Conservation (phyloP, 1,140 invertebrate genomes). For the Calliopsis andreniformis region DNA sequence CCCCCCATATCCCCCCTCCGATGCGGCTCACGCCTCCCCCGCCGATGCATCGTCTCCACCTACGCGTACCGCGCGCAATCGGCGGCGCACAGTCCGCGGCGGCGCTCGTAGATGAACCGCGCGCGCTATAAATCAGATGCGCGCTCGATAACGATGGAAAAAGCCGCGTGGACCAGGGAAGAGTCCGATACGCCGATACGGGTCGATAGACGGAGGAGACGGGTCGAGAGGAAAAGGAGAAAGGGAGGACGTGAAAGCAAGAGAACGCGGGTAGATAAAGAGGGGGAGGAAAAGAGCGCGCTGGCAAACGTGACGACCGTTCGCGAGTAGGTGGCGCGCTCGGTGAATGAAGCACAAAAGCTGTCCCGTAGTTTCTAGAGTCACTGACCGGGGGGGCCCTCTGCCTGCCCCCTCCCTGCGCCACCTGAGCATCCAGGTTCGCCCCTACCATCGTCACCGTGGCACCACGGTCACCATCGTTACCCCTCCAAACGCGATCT, state of each 20-base stretch:
- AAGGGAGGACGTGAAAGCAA: neutral
- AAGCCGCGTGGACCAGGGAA: neutral
- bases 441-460: slow-evolving; percentile 41
- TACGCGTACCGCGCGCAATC: slow-evolving; percentile 5
- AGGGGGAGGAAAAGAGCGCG: neutral
- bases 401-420: slow-evolving; percentile 16
- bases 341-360: slow-evolving; percentile 69
- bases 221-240: neutral
- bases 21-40: slow-evolving; percentile 15
- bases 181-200: neutral
- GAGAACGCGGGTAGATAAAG: neutral
- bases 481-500: slow-evolving; percentile 40
- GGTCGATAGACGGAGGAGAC: neutral
- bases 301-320: slow-evolving; percentile 33
- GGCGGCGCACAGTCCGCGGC: slow-evolving; percentile 15
- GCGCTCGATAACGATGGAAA: slow-evolving; percentile 49
- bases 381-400: slow-evolving; percentile 67
- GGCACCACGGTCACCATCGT: slow-evolving; percentile 50
- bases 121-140: slow-evolving; percentile 50
- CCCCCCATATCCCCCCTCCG: too few relatives aligned
- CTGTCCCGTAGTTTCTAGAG: slow-evolving; percentile 67
- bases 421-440: slow-evolving; percentile 45
- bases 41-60: neutral
- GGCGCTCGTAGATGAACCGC: slow-evolving; percentile 40
- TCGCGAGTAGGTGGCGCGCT: slow-evolving; percentile 65